A percentile compares a stretch with the other conserved stretches of the same genome.
These are phyloP conservation scores for Camelus dromedarius DNA, from an alignment of 2,113 vertebrate species.

Conservation along the genomic window DNA sequence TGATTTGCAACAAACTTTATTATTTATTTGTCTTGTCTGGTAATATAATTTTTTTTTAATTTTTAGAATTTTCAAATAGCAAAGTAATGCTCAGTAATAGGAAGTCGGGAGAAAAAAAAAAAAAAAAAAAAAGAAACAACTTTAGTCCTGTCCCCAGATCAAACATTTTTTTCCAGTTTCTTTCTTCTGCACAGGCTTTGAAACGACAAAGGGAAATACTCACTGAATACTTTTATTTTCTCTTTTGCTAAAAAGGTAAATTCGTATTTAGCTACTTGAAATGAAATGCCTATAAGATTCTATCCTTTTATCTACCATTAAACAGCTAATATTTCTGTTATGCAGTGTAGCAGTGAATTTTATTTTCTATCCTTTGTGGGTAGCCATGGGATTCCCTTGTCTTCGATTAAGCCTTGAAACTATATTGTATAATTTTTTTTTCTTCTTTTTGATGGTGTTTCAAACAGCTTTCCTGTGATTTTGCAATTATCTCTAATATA, in stretches of 20 bases:
- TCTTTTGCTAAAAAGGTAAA: background rate
- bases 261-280: constrained; percentile 28
- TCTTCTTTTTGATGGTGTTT: background rate
- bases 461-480: background rate
- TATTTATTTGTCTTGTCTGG: background rate
- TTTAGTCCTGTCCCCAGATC: background rate
- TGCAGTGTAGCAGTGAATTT: background rate
- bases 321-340: background rate
- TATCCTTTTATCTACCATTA: background rate
- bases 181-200: background rate
- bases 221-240: background rate
- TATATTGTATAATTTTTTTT: background rate
- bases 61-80: constrained; percentile 28
- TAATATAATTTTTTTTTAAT: background rate
- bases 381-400: background rate
- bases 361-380: background rate
- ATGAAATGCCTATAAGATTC: background rate
- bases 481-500: background rate
- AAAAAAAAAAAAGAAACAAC: background rate
- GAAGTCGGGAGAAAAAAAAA: background rate
- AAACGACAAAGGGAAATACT: constrained; percentile 14
- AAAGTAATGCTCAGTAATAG: constrained; percentile 40
- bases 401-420: background rate
- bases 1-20: background rate
- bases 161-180: background rate